Evolutionary conservation across 2,797 vertebrate genomes (phyloP).

Genomic region (Sebastes matsubarae): DNA sequence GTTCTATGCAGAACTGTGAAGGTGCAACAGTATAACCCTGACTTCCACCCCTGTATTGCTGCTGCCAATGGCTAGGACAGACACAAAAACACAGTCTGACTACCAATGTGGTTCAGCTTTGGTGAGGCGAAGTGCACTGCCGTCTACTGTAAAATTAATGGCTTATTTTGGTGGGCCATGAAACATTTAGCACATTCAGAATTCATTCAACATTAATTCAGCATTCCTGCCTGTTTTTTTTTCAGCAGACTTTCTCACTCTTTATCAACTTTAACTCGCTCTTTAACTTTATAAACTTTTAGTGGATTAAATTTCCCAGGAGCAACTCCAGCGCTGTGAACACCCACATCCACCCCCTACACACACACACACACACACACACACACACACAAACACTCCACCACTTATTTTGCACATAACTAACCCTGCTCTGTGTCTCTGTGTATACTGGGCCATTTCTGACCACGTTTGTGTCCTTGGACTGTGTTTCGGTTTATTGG

Average conservation of each 20-base stretch:
- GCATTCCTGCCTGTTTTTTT: not conserved
- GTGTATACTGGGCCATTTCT: not conserved
- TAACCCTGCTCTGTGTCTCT: not conserved
- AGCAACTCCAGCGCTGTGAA: not conserved
- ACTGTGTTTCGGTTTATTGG: not conserved
- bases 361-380: not conserved
- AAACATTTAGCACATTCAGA: constrained; percentile 34
- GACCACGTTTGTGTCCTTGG: not conserved
- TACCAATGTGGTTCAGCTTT: constrained; percentile 9
- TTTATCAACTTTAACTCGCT: not conserved
- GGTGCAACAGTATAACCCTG: not conserved
- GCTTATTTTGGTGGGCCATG: constrained; percentile 17
- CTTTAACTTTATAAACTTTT: constrained; percentile 3
- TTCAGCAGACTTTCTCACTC: not conserved
- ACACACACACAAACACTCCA: too few species aligned
- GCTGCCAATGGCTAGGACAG: not conserved
- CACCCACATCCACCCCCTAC: not conserved
- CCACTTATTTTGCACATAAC: not conserved
- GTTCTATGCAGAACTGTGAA: not conserved
- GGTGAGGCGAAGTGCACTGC: constrained; percentile 1
- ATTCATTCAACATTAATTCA: constrained; percentile 39
- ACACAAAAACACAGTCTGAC: not conserved
- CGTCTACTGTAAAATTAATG: constrained; percentile 28
- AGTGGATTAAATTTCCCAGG: not conserved
- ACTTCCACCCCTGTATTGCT: not conserved